A percentile compares a stretch with the other conserved stretches of the same genome.
phyloP scores from a whole-genome alignment of 2,797 vertebrate genomes.

The Coilia nasus region DNA sequence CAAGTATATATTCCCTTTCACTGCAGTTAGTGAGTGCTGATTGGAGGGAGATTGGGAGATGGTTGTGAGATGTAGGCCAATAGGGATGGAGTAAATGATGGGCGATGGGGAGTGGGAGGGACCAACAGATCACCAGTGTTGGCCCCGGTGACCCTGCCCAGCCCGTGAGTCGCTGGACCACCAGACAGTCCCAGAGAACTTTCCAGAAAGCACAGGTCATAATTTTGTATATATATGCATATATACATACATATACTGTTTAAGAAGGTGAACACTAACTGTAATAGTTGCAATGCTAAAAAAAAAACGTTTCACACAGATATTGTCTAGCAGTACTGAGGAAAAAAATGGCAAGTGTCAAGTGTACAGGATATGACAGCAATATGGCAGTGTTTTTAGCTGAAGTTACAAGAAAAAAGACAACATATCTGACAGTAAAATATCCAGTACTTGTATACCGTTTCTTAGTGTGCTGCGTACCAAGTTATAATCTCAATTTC shows the following conservation, averaged over 20 bases:
- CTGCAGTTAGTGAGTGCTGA: conserved; percentile 43
- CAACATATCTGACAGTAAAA: conserved; percentile 37
- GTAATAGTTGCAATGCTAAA: conserved; percentile 55
- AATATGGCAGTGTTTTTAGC: conserved; percentile 60
- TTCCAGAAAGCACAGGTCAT: conserved; percentile 58
- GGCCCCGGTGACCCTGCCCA: conserved; percentile 31
- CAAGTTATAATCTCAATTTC: conserved; percentile 28
- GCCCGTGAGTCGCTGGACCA: conserved; percentile 14
- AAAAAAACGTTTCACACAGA: conserved; percentile 49
- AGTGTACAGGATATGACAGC: conserved; percentile 55
- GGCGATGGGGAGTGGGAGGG: conserved; percentile 37
- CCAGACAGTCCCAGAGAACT: conserved; percentile 36
- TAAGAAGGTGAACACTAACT: conserved; percentile 52
- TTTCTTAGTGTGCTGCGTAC: conserved; percentile 40
- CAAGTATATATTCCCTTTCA: conserved; percentile 26
- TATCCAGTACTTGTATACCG: conserved; percentile 35
- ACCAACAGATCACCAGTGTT: conserved; percentile 39
- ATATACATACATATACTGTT: conserved; percentile 50
- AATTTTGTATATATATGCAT: conserved; percentile 59
- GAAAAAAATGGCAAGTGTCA: conserved; percentile 44
- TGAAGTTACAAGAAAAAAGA: conserved; percentile 12
- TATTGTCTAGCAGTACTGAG: conserved; percentile 53
- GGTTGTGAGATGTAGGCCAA: conserved; percentile 35
- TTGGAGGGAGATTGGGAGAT: conserved; percentile 41
- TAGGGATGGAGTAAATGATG: neutral